Evolutionary conservation across 2,888 invertebrate genomes (phyloP), one percentile per base, ranked within the genome.

Genomic region (Microchrysa polita): DNA sequence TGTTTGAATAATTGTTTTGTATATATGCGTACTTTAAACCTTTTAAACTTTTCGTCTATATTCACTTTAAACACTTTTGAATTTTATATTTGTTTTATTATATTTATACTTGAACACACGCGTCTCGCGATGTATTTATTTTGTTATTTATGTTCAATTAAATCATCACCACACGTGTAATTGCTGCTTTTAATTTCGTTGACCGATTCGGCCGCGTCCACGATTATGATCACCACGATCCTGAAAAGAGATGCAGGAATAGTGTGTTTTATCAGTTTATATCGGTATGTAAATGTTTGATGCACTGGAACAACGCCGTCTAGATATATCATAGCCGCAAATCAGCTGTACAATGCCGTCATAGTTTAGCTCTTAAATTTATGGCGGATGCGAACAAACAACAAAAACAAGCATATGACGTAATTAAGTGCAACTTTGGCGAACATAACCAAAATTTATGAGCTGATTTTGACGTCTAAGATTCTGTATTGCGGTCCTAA

Each of bases 141-240:
- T n/a, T n/a, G n/a, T n/a, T n/a, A n/a, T n/a, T n/a, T n/a, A n/a
- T 48, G 65, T 65, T 65, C 65, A 16, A 44, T 22, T 22, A 7
- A 10, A 10, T 42, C 16, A 44, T 65, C 65, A 34, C 27, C 27
- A 34, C 27, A 65, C 48, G 16, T 12, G 16, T 12, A 48, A 48
- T 48, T 48, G 12, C 48, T 34, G 16, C 14, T 69, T 65, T 74
- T 75, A 76, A 71, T 76, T 76, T 60, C 75, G 73, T 74, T 75
- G 73, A 57, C 73, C 73, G 22, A 74, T 69, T 59, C 74, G 69
- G 44, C 75, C 74, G 34, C 75, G 72, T 55, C 77, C 77, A 52
- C 77, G 77, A 48, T 71, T 73, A 55, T 76, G 74, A 59, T 77
- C 76, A 40, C 67, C 74, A 57, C 77, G 74, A 61, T 77, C 77